Evolutionary conservation across 2,888 invertebrate species (phyloP), one percentile per base, ranked within the genome.

Genomic region (Brachycybe producta): DNA sequence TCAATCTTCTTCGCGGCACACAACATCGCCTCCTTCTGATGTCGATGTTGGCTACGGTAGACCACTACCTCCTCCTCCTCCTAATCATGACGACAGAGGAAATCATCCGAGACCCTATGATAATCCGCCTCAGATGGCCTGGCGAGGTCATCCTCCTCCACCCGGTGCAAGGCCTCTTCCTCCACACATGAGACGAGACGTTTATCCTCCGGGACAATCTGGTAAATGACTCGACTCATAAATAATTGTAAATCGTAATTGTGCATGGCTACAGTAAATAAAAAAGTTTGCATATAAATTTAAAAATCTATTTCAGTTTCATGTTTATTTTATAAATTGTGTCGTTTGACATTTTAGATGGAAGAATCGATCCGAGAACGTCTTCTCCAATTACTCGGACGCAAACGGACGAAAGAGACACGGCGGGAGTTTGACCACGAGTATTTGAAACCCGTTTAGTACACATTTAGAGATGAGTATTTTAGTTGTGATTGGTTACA

Each of bases 221-320:
- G 42, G 42, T 42, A 27, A 42, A 27, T 42, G 26, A 42, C 26
- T n/a, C n/a, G n/a, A n/a, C n/a, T n/a, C n/a, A n/a, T n/a, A 34
- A 34, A 2, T 34, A 15, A 34, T 15, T 34, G 2, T 3, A 34
- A 34, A n/a, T 5, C 36, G 17, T 3, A 21, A 7, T 13, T 13
- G 1, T 13, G 38, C 38, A 38, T 38, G 38, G 24, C 21, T 4
- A n/a, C 24, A n/a, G 21, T 38, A 23, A 23, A 21, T 36, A 36
- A 5, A 13, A n/a, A 21, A 11, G 17, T 3, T 15, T 2, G n/a
- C 3, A 35, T 35, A 23, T 38, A 24, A 21, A 17, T 17, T 21
- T 11, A 38, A 17, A 23, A 38, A 38, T 23, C 38, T 11, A n/a
- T n/a, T n/a, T n/a, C n/a, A n/a, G n/a, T n/a, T n/a, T n/a, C 38